Base-by-base conservation (phyloP, 2,888 invertebrate species). In the Arge pagana region DNA sequence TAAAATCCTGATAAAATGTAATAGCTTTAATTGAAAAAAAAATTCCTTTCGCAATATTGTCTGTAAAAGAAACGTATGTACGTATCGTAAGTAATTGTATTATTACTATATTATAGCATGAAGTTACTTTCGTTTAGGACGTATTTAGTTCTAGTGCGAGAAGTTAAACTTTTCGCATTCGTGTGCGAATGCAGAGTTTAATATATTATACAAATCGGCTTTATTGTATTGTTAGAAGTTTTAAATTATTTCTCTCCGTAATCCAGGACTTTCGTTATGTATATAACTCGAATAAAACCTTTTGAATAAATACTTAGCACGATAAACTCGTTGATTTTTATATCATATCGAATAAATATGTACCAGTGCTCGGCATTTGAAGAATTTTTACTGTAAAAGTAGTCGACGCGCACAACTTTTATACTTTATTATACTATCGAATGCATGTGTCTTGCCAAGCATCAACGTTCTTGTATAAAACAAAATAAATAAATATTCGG, bases 401-500 rank as follows among this genome's bases (percentile, higher is more conserved):
- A n/a, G n/a, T n/a, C n/a, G n/a, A n/a, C n/a, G n/a, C n/a, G n/a
- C n/a, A n/a, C n/a, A n/a, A n/a, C n/a, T n/a, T n/a, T n/a, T n/a
- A n/a, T n/a, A n/a, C n/a, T n/a, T n/a, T n/a, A n/a, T n/a, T n/a
- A n/a, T n/a, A n/a, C n/a, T n/a, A n/a, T n/a, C n/a, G n/a, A n/a
- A n/a, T 53, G 62, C 60, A 62, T 50, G 53, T 55, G 51, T 64
- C 65, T 68, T 65, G 63, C 65, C 64, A 62, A 60, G 54, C 56
- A 56, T 28, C 35, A 54, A 28, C 36, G 51, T n/a, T n/a, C n/a
- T n/a, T n/a, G n/a, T n/a, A n/a, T n/a, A n/a, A n/a, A n/a, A n/a
- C n/a, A n/a, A n/a, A n/a, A n/a, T n/a, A n/a, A n/a, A n/a, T n/a
- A n/a, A n/a, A n/a, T n/a, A n/a, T n/a, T n/a, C n/a, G n/a, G n/a